Evolutionary conservation across 2,888 invertebrate genomes (phyloP).

Genomic region (Poecilobothrus nobilitatus): DNA sequence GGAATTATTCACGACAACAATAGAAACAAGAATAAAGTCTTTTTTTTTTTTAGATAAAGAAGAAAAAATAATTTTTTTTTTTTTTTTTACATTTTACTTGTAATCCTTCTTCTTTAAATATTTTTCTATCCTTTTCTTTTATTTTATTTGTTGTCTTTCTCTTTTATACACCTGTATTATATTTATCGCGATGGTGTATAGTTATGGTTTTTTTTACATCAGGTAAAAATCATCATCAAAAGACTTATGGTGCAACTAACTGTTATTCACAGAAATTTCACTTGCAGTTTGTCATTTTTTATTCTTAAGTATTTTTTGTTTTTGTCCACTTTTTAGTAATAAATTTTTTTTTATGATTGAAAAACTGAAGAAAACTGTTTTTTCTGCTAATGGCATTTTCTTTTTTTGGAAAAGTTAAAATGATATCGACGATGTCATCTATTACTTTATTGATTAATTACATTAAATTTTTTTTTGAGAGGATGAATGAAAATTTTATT

Average conservation of each 20-base stretch:
- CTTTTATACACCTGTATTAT: too few species aligned
- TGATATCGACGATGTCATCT: neutral
- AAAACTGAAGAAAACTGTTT: too few species aligned
- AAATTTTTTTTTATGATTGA: neutral
- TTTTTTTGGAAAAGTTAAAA: neutral
- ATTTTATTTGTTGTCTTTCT: too few species aligned
- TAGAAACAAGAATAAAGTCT: neutral
- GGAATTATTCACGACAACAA: neutral
- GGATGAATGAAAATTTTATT: too few species aligned
- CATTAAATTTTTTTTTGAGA: neutral
- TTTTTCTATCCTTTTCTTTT: too few species aligned
- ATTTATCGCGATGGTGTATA: neutral
- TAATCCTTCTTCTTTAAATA: neutral
- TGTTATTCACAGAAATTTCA: neutral
- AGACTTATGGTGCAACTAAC: neutral
- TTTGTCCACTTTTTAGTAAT: neutral
- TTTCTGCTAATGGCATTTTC: neutral
- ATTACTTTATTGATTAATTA: slow-evolving; percentile 1
- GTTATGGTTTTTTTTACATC: neutral
- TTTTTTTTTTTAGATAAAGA: neutral
- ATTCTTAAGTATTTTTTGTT: neutral
- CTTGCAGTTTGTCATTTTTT: neutral
- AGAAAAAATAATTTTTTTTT: too few species aligned
- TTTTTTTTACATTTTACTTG: too few species aligned
- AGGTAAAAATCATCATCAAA: neutral